Conservation (phyloP, 1,140 invertebrate species). For the Brachionus asplanchnoidis region DNA sequence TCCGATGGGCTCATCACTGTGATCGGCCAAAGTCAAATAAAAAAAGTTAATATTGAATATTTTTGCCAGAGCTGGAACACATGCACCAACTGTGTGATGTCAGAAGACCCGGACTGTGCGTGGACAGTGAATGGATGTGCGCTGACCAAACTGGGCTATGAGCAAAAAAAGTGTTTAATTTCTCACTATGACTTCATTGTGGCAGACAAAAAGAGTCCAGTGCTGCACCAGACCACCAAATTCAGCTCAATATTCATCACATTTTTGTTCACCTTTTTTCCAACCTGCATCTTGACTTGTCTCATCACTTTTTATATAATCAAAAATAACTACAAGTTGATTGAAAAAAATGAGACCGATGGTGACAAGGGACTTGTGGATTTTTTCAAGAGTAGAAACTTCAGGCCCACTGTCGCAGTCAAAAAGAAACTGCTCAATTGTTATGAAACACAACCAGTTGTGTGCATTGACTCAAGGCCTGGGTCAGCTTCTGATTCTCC, state of each 20-base stretch:
- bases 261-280: background rate
- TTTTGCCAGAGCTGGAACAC: background rate
- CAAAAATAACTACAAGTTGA: background rate
- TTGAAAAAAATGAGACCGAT: background rate
- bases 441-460: slow-evolving; percentile 17
- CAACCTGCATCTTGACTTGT: background rate
- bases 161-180: background rate
- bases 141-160: background rate
- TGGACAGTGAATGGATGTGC: background rate
- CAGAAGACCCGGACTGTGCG: background rate
- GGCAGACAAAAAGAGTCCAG: background rate
- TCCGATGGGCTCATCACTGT: background rate
- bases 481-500: background rate
- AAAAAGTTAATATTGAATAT: background rate
- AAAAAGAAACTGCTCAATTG: slow-evolving; percentile 10
- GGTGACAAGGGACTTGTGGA: background rate
- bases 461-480: background rate
- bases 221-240: background rate
- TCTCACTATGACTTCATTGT: background rate
- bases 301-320: background rate
- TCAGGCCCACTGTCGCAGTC: background rate
- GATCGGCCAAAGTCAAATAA: background rate
- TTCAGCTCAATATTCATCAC: background rate
- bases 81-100: background rate
- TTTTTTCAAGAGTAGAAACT: background rate